Evolutionary conservation across 64 coral and sea anemone genomes (phyloP).

Genomic region (Cladopsammia gracilis): DNA sequence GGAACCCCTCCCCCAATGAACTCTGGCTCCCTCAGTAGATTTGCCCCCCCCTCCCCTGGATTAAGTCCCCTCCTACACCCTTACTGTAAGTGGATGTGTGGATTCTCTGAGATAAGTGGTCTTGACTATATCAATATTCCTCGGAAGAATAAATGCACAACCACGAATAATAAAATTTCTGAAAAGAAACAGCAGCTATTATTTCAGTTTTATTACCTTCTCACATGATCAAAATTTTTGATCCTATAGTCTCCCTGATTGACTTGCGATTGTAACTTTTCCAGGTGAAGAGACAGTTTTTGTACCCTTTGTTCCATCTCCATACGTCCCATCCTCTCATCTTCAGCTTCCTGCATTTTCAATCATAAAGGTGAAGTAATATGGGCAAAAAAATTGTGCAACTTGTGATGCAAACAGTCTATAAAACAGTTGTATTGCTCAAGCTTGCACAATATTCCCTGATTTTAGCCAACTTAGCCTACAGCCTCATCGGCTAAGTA

Average conservation of each 20-base stretch:
- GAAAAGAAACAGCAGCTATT: not conserved
- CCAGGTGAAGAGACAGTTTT: constrained; percentile 78
- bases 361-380: not conserved
- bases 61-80: too few relatives aligned
- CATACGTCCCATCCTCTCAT: constrained; percentile 80
- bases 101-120: too few relatives aligned
- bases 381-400: too few relatives aligned
- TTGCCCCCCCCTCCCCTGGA: too few relatives aligned
- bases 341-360: constrained; percentile 78
- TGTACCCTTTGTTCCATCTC: constrained; percentile 91
- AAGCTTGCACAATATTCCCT: too few relatives aligned
- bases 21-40: too few relatives aligned
- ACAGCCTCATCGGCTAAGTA: too few relatives aligned
- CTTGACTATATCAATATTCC: too few relatives aligned
- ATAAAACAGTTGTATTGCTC: not conserved
- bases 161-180: not conserved
- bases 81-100: too few relatives aligned
- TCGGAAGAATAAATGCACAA: not conserved
- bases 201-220: constrained; percentile 50
- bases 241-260: constrained; percentile 91
- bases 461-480: too few relatives aligned
- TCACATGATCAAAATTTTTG: constrained; percentile 92
- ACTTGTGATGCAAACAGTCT: not conserved
- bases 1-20: too few relatives aligned
- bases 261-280: constrained; percentile 83